Percentiles rank a stretch among this genome's conserved stretches.
Conservation (phyloP, 2,797 vertebrate species). For the Tiaroga cobitis region DNA sequence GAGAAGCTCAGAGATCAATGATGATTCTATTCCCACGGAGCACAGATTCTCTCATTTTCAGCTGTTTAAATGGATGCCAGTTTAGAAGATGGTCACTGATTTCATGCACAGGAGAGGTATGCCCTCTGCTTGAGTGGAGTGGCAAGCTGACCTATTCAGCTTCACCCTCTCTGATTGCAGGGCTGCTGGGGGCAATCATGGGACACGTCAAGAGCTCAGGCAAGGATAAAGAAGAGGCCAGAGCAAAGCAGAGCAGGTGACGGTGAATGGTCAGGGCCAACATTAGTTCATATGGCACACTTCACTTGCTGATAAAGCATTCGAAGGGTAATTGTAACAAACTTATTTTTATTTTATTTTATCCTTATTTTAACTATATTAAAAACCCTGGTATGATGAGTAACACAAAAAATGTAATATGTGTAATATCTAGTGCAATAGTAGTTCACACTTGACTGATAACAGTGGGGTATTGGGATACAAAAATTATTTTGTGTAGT, state of each 20-base stretch:
- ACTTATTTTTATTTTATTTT: no score
- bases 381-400: not conserved
- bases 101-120: not conserved
- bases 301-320: conserved; percentile 1
- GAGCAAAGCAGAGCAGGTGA: conserved; percentile 25
- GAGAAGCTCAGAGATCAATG: not conserved
- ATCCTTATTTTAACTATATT: not conserved
- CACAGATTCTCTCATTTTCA: conserved; percentile 20
- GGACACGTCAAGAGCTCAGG: conserved; percentile 44
- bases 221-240: conserved; percentile 17
- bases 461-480: not conserved
- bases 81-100: conserved; percentile 18
- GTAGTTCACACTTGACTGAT: not conserved
- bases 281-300: not conserved
- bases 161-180: conserved; percentile 52
- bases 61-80: not conserved
- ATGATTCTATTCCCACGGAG: conserved; percentile 7
- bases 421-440: not conserved
- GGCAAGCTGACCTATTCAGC: conserved; percentile 38
- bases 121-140: conserved; percentile 12
- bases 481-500: not conserved
- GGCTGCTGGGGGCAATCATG: conserved; percentile 47
- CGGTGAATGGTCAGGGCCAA: conserved; percentile 12
- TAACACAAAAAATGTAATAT: not conserved
- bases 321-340: not conserved